Base-by-base conservation (phyloP, 2,797 vertebrate genomes). In the Odontamblyopus rebecca region DNA sequence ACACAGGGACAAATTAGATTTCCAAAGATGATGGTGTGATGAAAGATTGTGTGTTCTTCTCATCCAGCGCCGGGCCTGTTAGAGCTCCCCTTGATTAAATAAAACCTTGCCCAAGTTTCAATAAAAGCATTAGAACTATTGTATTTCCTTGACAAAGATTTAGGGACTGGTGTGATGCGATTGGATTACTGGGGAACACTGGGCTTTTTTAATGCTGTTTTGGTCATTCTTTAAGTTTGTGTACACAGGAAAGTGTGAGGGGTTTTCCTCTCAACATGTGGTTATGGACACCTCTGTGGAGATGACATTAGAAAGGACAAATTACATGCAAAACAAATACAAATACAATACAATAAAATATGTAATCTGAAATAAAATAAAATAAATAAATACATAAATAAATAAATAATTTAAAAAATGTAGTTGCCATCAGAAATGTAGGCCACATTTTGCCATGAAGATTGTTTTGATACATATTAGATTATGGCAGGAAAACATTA, bases 61-160 rank as follows among this genome's bases (percentile, higher is more conserved):
- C 93, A 93, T 94, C 93, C 94, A 91, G 85, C 90, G 89, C 91
- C 85, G 89, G 89, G 89, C 85, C 91, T 93, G 92, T 93, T 93
- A 90, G 89, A 91, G 92, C 70, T 79, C 77, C 61, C 84, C 86
- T 79, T 89, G 91, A 94, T 94, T 93, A 93, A 94, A 94, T 94
- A 93, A 94, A 94, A 93, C 91, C 92, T 91, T 93, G 91, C 93
- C 93, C 92, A 92, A 93, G 94, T 94, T 94, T 94, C 93, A 94
- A 94, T 94, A 94, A 94, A 94, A 86, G 80, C 89, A 94, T 94
- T 94, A 93, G 88, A 93, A 92, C 92, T 94, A 94, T 94, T 93
- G 91, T 90, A 93, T 95, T 94, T 91, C 86, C 91, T 85, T 93
- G 94, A 95, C 93, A 94, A 93, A 94, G 94, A 94, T 94, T 94